Conservation (phyloP, 2,888 invertebrate genomes). For the Conops quadrifasciatus region DNA sequence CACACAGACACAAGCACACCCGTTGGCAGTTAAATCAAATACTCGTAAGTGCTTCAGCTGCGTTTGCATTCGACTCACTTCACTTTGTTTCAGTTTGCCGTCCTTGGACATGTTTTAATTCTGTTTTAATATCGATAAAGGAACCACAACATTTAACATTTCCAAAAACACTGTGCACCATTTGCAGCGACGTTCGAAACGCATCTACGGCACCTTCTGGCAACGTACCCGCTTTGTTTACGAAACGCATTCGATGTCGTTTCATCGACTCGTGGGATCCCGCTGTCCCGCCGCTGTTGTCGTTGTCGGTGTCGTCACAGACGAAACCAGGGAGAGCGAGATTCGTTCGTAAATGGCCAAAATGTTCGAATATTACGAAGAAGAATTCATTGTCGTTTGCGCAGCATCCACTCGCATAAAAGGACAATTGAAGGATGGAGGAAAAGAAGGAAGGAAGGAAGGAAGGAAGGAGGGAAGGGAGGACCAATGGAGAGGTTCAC, state of each 20-base stretch:
- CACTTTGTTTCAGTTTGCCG: neutral
- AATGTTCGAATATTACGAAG: too few relatives aligned
- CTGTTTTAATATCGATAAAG: neutral
- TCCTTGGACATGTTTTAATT: neutral
- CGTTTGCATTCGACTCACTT: neutral
- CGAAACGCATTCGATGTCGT: conserved; percentile 40
- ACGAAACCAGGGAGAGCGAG: too few relatives aligned
- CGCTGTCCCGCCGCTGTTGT: neutral
- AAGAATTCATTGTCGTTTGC: too few relatives aligned
- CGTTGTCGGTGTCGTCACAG: neutral
- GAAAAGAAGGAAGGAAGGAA: too few relatives aligned
- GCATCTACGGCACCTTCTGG: conserved; percentile 43
- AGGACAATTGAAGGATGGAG: too few relatives aligned
- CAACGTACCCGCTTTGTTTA: conserved; percentile 42
- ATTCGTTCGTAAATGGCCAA: too few relatives aligned
- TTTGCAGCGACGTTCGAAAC: conserved; percentile 45
- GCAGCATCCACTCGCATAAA: too few relatives aligned
- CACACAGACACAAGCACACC: too few relatives aligned
- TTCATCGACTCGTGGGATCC: neutral
- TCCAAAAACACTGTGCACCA: conserved; percentile 35
- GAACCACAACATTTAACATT: neutral
- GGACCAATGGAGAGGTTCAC: too few relatives aligned
- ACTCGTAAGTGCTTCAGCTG: too few relatives aligned
- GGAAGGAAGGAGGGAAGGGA: too few relatives aligned
- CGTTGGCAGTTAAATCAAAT: neutral